Conservation (phyloP, 2,888 invertebrate species). For the Scrobipalpa costella region DNA sequence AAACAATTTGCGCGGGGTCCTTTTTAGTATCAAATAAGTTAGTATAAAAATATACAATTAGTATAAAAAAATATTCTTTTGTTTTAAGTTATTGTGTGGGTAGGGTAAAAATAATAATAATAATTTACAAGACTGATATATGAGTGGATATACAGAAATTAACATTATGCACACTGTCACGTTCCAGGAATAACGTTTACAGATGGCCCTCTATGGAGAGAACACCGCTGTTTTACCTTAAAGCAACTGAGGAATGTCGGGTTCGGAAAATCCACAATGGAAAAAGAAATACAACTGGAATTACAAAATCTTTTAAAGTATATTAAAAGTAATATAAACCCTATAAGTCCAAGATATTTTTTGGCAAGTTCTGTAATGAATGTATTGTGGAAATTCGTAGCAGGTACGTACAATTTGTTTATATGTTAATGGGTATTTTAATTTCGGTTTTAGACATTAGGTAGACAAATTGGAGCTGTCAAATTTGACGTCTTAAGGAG, state of each 20-base stretch:
- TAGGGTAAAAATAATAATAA: too few species aligned
- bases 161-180: too few species aligned
- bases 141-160: too few species aligned
- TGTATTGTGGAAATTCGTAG: conserved; percentile 85
- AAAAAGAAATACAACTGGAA: conserved; percentile 81
- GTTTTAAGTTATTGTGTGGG: too few species aligned
- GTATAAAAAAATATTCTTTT: too few species aligned
- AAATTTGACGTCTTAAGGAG: too few species aligned
- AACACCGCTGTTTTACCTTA: conserved; percentile 84
- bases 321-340: conserved; percentile 51
- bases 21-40: too few species aligned
- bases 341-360: conserved; percentile 74
- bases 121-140: too few species aligned
- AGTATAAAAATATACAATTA: too few species aligned
- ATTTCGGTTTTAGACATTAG: too few species aligned
- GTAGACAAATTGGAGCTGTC: too few species aligned
- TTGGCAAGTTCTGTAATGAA: conserved; percentile 85
- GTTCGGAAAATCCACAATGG: conserved; percentile 83
- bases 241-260: conserved; percentile 84
- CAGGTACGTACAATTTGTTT: conserved; percentile 72
- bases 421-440: neutral
- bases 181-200: conserved; percentile 84
- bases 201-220: conserved; percentile 84
- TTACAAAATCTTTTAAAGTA: conserved; percentile 73
- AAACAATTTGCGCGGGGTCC: too few species aligned